phyloP scores from a whole-genome alignment of 2,888 invertebrate genomes.

The Zygogramma bicolorata region DNA sequence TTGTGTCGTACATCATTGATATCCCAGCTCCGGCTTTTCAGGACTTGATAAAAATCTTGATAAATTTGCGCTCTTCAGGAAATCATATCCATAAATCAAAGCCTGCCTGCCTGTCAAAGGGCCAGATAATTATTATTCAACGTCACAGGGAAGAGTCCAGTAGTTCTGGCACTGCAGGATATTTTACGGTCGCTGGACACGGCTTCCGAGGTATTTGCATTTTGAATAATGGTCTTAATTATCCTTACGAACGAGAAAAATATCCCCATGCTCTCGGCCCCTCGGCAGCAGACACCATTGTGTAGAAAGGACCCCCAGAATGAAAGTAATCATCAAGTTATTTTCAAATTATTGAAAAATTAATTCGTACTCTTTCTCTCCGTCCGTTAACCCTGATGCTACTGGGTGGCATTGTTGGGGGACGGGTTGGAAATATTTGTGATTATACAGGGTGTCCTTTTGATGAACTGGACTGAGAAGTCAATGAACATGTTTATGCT shows the following conservation, averaged over 20 bases:
- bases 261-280: constrained; percentile 25
- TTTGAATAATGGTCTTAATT: constrained; percentile 47
- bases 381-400: background rate
- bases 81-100: constrained; percentile 45
- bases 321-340: constrained; percentile 21
- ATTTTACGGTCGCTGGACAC: constrained; percentile 47
- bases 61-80: constrained; percentile 20
- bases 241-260: constrained; percentile 44
- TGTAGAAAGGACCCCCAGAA: background rate
- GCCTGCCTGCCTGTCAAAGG: constrained; percentile 56
- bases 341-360: constrained; percentile 12
- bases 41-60: constrained; percentile 18
- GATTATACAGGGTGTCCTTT: no score
- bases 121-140: constrained; percentile 64
- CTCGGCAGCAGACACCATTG: constrained; percentile 8
- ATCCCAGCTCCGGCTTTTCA: constrained; percentile 14
- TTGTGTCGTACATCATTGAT: background rate
- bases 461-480: no score
- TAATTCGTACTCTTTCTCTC: background rate
- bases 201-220: constrained; percentile 46
- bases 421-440: background rate
- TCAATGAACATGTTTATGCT: no score
- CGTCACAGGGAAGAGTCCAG: constrained; percentile 58
- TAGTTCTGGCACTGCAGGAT: constrained; percentile 43
- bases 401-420: background rate